These are phyloP conservation scores for Chroicocephalus ridibundus DNA, from an alignment of 2,113 vertebrate species.

Conservation along the genomic window DNA sequence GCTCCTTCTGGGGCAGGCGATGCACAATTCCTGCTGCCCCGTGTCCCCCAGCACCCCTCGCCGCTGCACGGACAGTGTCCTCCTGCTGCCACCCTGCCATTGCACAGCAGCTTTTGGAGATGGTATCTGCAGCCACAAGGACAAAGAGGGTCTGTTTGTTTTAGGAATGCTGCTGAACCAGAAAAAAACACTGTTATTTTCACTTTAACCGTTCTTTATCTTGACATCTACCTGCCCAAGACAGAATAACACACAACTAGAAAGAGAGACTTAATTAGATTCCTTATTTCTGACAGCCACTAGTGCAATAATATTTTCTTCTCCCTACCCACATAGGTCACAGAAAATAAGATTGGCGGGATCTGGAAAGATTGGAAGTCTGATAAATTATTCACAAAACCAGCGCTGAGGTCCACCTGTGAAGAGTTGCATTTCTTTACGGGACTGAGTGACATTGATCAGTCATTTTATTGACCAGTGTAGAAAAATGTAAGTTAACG, in stretches of 20 bases:
- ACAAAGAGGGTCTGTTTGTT: background rate
- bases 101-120: background rate
- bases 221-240: background rate
- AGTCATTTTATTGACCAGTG: background rate
- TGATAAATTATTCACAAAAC: background rate
- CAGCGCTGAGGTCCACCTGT: background rate
- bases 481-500: background rate
- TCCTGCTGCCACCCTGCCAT: background rate
- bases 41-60: background rate
- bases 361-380: background rate
- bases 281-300: background rate
- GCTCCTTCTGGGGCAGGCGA: rapidly evolving
- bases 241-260: background rate
- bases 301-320: background rate
- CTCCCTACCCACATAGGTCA: background rate
- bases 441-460: background rate
- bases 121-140: background rate
- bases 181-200: background rate
- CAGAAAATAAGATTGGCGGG: background rate
- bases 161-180: background rate
- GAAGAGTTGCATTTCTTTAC: background rate
- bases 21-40: rapidly evolving
- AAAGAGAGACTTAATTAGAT: background rate
- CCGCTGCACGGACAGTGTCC: rapidly evolving
- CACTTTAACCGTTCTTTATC: background rate